Evolutionary conservation across 2,113 vertebrate genomes (phyloP).

Genomic region (Ochotona princeps): DNA sequence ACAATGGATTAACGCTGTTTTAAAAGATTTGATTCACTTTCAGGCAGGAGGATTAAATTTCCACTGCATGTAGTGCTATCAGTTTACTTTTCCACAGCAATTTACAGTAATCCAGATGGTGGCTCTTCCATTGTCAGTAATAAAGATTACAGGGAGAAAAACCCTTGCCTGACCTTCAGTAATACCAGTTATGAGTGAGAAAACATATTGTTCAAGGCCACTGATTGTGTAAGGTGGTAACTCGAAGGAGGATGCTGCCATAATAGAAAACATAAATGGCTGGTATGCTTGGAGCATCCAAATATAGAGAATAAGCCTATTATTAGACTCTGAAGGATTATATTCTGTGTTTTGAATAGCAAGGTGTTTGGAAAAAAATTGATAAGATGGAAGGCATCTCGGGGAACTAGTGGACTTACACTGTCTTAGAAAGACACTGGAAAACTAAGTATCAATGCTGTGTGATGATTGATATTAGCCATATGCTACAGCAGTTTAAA

Average conservation of each 20-base stretch:
- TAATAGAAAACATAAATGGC: not conserved
- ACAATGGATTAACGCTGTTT: not conserved
- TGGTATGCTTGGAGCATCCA: not conserved
- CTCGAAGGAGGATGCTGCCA: not conserved
- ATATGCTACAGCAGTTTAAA: not conserved
- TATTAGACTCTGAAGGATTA: not conserved
- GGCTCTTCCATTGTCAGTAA: not conserved
- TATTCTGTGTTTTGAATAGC: not conserved
- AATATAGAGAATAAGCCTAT: not conserved
- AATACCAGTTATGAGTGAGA: not conserved
- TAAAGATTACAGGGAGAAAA: not conserved
- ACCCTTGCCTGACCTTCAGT: not conserved
- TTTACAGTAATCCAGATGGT: not conserved
- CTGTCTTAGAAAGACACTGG: not conserved
- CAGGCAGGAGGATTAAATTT: not conserved
- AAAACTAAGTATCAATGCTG: not conserved
- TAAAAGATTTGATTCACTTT: not conserved
- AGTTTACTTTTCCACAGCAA: not conserved
- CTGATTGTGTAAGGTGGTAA: not conserved
- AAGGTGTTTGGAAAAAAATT: slow-evolving; percentile 5
- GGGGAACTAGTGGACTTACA: not conserved
- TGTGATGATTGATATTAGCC: not conserved
- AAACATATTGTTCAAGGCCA: not conserved
- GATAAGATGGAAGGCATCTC: not conserved
- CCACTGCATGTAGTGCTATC: not conserved